These are phyloP conservation scores for Lissonota sp. DNA, from an alignment of 2,888 invertebrate species.

Conservation along the genomic window DNA sequence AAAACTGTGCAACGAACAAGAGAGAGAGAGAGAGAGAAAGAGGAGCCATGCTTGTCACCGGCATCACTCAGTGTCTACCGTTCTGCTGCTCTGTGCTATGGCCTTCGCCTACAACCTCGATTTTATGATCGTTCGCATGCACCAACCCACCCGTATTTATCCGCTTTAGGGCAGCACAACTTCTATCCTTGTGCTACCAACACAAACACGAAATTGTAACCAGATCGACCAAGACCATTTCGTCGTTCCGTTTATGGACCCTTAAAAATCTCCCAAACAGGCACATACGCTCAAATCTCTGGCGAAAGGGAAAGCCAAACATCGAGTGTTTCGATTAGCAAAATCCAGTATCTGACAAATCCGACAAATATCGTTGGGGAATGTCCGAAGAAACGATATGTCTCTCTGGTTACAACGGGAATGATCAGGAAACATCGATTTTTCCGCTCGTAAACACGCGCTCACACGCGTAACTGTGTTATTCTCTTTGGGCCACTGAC, in stretches of 20 bases:
- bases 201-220: too few relatives aligned
- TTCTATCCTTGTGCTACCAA: not conserved
- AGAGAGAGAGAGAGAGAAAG: slow-evolving; percentile 45
- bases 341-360: too few relatives aligned
- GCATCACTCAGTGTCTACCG: slow-evolving; percentile 77
- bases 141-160: slow-evolving; percentile 51
- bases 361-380: too few relatives aligned
- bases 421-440: not conserved
- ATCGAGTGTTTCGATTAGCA: too few relatives aligned
- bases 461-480: not conserved
- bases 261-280: not conserved
- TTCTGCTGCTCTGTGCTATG: slow-evolving; percentile 59
- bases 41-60: slow-evolving; percentile 76
- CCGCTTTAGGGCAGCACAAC: slow-evolving; percentile 12
- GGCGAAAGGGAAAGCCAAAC: slow-evolving; percentile 42
- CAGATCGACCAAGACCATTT: slow-evolving; percentile 4
- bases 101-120: slow-evolving; percentile 75
- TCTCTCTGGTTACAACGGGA: not conserved
- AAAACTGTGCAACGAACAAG: slow-evolving; percentile 36
- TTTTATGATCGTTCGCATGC: slow-evolving; percentile 76
- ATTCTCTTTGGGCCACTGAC: slow-evolving; percentile 56
- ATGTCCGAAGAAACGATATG: not conserved
- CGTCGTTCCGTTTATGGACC: not conserved
- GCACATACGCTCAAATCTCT: slow-evolving; percentile 14
- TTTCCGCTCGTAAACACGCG: not conserved